Evolutionary conservation across 2,113 vertebrate species (phyloP).

Genomic region (Calyptommatus sinebrachiatus): DNA sequence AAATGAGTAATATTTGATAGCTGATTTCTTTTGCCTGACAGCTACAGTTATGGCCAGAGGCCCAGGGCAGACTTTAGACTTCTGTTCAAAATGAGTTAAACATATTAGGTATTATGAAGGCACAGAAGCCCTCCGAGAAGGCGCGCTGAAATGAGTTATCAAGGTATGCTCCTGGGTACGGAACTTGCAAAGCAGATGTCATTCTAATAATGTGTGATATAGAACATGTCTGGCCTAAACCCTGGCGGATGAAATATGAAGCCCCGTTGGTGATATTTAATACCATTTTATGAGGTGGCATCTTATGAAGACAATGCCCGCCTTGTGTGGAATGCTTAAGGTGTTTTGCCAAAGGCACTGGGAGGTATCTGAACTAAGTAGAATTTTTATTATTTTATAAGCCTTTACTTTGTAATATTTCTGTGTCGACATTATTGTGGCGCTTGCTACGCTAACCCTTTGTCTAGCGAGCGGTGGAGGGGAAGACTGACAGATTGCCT

Average conservation of each 20-base stretch:
- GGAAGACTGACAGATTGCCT: conserved; percentile 73
- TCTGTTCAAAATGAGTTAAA: conserved; percentile 87
- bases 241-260: conserved; percentile 87
- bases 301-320: conserved; percentile 83
- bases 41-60: conserved; percentile 89
- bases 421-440: conserved; percentile 83
- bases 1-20: conserved; percentile 87
- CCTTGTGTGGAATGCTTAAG: conserved; percentile 84
- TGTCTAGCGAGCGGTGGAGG: conserved; percentile 67
- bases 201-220: conserved; percentile 96
- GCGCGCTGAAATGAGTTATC: conserved; percentile 84
- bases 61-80: conserved; percentile 82
- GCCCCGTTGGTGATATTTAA: conserved; percentile 89
- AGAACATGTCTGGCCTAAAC: conserved; percentile 87
- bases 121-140: conserved; percentile 78
- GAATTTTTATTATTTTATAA: conserved; percentile 95
- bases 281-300: conserved; percentile 94
- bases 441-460: conserved; percentile 75
- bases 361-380: conserved; percentile 84
- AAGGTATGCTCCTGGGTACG: conserved; percentile 84
- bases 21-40: conserved; percentile 79
- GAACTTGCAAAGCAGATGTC: conserved; percentile 90
- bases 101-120: conserved; percentile 82
- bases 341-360: conserved; percentile 81
- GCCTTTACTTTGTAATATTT: conserved; percentile 90